Evolutionary conservation across 2,888 invertebrate species (phyloP), one percentile per base, ranked within the genome.

Genomic region (Chaitophorus viminalis): DNA sequence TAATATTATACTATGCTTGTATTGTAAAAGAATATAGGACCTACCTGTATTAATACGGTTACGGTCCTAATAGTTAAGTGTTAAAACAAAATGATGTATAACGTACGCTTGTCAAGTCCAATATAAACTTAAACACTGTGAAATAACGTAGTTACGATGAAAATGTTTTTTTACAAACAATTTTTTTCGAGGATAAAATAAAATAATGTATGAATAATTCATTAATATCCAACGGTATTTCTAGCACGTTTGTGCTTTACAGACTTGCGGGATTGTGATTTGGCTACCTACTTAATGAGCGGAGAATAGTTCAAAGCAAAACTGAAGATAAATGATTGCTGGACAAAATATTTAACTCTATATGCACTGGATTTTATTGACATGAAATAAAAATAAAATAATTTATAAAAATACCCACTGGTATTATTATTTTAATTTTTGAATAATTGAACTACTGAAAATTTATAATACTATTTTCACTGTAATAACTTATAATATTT

Each of bases 191-290:
- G n/a, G n/a, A n/a, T n/a, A n/a, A n/a, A n/a, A n/a, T n/a, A 65
- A 65, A n/a, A 65, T n/a, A 65, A 65, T 65, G 21, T 60, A 60
- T 60, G n/a, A 65, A 65, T 65, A 65, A 65, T 65, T 60, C n/a
- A 65, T 65, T 8, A n/a, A n/a, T 5, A n/a, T n/a, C 21, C 8
- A 65, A 6, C 65, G 6, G 9, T 65, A 60, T 60, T 60, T 60
- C 21, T 21, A 65, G n/a, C n/a, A n/a, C 9, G 65, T 9, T n/a
- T 25, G 9, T n/a, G n/a, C n/a, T 65, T 65, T 65, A 60, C n/a
- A 65, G 21, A 54, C 18, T 54, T 21, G 54, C 0, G 3, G 21
- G 54, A 9, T 9, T 9, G 46, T 46, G 46, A 9, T 54, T 54
- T 54, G 21, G 2, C 17, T 21, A 17, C 52, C 52, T 21, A 65